Evolutionary conservation across 2,888 invertebrate species (phyloP).

Genomic region (Lithodes maja): DNA sequence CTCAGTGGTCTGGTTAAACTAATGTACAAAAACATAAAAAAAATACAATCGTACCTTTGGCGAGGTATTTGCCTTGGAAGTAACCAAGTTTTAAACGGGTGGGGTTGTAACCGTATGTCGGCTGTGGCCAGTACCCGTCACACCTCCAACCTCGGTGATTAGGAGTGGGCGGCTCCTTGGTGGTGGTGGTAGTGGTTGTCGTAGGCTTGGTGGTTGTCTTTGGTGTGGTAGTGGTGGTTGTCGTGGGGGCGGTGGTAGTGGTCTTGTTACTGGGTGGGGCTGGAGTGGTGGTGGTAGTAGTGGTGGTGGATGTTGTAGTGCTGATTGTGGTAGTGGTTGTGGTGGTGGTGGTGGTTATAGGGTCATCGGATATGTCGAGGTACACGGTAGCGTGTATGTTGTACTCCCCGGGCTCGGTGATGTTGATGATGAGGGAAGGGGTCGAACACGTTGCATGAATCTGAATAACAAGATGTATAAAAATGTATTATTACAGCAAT

Average conservation of each 20-base stretch:
- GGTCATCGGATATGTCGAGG: constrained; percentile 45
- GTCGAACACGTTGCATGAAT: constrained; percentile 47
- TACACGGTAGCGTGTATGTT: constrained; percentile 52
- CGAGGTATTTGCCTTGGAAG: constrained; percentile 32
- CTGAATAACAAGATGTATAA: constrained; percentile 30
- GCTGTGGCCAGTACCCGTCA: constrained; percentile 66
- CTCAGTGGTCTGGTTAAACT: no score
- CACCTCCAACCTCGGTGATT: constrained; percentile 51
- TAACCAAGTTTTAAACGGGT: constrained; percentile 38
- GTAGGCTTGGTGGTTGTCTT: constrained; percentile 51
- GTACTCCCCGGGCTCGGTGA: constrained; percentile 63
- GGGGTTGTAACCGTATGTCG: not conserved
- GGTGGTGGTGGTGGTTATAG: constrained; percentile 55
- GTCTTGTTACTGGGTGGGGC: constrained; percentile 22
- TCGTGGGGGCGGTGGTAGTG: constrained; percentile 53
- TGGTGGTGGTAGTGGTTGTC: constrained; percentile 41
- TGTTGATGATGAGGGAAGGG: constrained; percentile 66
- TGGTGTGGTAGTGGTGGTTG: constrained; percentile 39
- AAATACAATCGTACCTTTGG: constrained; percentile 41
- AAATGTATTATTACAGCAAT: no score
- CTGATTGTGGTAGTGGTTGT: constrained; percentile 60
- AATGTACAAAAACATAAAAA: no score
- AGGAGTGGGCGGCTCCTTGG: constrained; percentile 42
- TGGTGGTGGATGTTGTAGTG: constrained; percentile 63
- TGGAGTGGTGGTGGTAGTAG: constrained; percentile 13